Conservation (phyloP, 2,113 vertebrate species). For the Ivindomyrus marchei region DNA sequence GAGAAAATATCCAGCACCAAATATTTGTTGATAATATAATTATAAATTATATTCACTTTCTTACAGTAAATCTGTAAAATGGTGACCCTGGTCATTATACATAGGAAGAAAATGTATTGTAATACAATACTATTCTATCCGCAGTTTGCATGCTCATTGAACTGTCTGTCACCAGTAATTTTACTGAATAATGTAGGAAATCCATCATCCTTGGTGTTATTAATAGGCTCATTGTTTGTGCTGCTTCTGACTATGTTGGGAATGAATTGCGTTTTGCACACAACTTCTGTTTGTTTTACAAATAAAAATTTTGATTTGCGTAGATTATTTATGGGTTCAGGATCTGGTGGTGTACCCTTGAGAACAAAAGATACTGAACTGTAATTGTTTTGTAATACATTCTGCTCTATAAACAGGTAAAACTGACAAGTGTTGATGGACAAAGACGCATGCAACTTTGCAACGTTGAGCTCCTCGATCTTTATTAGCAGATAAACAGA, state of each 20-base stretch:
- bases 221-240: neutral
- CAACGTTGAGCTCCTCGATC: neutral
- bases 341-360: neutral
- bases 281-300: neutral
- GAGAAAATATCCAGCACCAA: neutral
- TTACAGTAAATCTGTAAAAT: neutral
- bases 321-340: neutral
- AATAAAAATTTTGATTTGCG: neutral
- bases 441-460: neutral
- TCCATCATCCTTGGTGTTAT: neutral
- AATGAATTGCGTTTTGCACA: neutral
- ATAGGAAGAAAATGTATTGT: neutral
- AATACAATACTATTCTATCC: neutral
- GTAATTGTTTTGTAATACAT: neutral
- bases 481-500: slow-evolving; percentile 2
- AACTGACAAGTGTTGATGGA: neutral
- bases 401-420: neutral
- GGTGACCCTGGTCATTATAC: neutral
- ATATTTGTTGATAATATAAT: neutral
- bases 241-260: neutral
- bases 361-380: neutral
- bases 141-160: neutral
- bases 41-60: neutral
- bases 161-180: neutral
- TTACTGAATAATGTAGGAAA: neutral